Evolutionary conservation across 53 echinoderm and acorn worm genomes (phyloP).

Genomic region (Luidia sarsii): DNA sequence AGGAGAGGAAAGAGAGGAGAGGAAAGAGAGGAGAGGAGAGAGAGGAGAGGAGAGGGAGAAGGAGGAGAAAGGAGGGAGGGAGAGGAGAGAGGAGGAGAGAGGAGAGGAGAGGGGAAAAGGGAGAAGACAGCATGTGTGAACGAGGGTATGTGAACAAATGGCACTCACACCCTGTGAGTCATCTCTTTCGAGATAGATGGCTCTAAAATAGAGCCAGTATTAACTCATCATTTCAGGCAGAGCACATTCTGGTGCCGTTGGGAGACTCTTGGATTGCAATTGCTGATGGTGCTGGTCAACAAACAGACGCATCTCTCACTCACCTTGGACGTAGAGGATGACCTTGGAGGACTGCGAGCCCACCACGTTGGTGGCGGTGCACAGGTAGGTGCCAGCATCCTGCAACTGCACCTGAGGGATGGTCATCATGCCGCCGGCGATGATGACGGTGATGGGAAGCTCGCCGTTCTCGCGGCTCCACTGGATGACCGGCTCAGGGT

Average conservation of each 20-base stretch:
- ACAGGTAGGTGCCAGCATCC: conserved; percentile 87
- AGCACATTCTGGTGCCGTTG: too few relatives aligned
- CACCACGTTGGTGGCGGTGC: conserved; percentile 91
- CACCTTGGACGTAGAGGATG: conserved; percentile 94
- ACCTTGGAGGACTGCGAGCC: conserved; percentile 84
- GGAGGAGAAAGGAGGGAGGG: neutral
- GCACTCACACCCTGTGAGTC: too few relatives aligned
- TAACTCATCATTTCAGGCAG: too few relatives aligned
- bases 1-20: too few relatives aligned
- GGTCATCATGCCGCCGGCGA: conserved; percentile 72
- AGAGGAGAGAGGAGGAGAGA: neutral
- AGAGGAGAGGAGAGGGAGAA: too few relatives aligned
- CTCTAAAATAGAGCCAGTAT: too few relatives aligned
- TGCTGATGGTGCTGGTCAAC: neutral
- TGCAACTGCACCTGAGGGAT: conserved; percentile 75
- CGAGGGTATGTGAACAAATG: neutral
- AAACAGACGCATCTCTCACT: neutral
- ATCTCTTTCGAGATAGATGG: too few relatives aligned
- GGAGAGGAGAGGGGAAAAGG: neutral
- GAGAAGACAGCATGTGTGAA: neutral
- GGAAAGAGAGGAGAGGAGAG: too few relatives aligned
- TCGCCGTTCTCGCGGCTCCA: conserved; percentile 87
- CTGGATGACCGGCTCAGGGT: conserved; percentile 80
- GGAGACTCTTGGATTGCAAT: too few relatives aligned
- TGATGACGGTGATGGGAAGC: conserved; percentile 70